Evolutionary conservation across 2,797 vertebrate genomes (phyloP), one percentile per base, ranked within the genome.

Genomic region (Leptatherina wallacei): DNA sequence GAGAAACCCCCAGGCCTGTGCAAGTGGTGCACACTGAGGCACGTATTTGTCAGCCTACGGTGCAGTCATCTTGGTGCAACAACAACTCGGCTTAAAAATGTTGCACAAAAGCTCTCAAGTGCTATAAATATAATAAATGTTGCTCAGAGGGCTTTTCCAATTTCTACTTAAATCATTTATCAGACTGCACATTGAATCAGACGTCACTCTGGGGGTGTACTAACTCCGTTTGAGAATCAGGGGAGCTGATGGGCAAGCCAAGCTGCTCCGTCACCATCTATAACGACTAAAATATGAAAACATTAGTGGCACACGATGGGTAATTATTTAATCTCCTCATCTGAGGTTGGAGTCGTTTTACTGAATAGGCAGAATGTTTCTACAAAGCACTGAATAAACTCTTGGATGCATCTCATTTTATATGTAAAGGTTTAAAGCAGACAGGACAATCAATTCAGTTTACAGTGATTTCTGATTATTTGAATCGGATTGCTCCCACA

Each of bases 21-120:
- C 68, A 30, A 64, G 69, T 82, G 73, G 72, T 58, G 54, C 18
- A 44, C 60, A 60, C 70, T 55, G 32, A n/a, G 36, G 61, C 66
- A 79, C 85, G 78, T 81, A 84, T 85, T 82, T 87, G 81, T 65
- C 61, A 11, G 32, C 54, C 24, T 49, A 30, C 82, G 75, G 73
- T 27, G 27, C 71, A 67, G 79, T 77, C 47, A 36, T 78, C 58
- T n/a, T 58, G 22, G 78, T 78, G 65, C 74, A 91, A 83, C 72
- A 86, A 67, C 81, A 88, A 86, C 78, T 80, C 68, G 66, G 79
- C 69, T 29, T 69, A 51, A 73, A 83, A 67, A 60, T 29, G 0
- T 52, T 61, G 44, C 69, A 62, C 36, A 66, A 80, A 80, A 61
- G 59, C 69, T 81, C 59, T 56, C 30, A 38, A 38, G 36, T n/a